These are phyloP conservation scores for Serranus cabrilla DNA, from an alignment of 2,797 vertebrate species.

Conservation along the genomic window DNA sequence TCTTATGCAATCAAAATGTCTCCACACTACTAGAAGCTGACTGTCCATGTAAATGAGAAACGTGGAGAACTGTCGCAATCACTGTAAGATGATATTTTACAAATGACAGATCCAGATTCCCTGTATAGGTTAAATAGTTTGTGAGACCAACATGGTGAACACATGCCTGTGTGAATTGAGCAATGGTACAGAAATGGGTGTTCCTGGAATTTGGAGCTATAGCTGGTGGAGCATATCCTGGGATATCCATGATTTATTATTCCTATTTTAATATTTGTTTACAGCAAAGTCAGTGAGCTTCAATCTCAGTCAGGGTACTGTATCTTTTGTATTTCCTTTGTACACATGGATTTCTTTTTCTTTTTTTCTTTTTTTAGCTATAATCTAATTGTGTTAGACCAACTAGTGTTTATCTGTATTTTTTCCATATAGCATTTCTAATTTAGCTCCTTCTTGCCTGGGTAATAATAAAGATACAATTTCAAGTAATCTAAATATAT, in stretches of 20 bases:
- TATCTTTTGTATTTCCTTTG: neutral
- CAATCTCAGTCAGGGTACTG: neutral
- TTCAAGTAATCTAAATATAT: neutral
- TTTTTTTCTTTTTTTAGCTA: neutral
- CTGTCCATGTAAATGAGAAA: conserved; percentile 38
- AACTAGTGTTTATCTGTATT: neutral
- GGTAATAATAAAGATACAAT: neutral
- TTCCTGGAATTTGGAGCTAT: conserved; percentile 10
- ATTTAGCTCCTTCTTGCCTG: neutral
- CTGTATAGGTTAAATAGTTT: conserved; percentile 10
- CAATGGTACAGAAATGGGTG: neutral
- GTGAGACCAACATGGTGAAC: conserved; percentile 2
- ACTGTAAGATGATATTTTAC: conserved; percentile 48
- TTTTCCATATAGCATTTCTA: neutral
- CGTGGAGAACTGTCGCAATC: conserved; percentile 50
- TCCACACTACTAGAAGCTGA: conserved; percentile 54
- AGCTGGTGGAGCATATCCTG: neutral
- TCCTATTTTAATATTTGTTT: conserved; percentile 3
- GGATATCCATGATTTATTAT: neutral
- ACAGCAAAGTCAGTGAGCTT: neutral
- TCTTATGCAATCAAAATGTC: conserved; percentile 64
- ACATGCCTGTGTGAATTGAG: neutral
- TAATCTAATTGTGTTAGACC: neutral
- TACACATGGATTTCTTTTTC: neutral
- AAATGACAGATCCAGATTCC: conserved; percentile 3